A percentile compares a stretch with the other conserved stretches of the same genome.
phyloP scores from a whole-genome alignment of 2,113 vertebrate genomes.

The Hemibagrus wyckioides region DNA sequence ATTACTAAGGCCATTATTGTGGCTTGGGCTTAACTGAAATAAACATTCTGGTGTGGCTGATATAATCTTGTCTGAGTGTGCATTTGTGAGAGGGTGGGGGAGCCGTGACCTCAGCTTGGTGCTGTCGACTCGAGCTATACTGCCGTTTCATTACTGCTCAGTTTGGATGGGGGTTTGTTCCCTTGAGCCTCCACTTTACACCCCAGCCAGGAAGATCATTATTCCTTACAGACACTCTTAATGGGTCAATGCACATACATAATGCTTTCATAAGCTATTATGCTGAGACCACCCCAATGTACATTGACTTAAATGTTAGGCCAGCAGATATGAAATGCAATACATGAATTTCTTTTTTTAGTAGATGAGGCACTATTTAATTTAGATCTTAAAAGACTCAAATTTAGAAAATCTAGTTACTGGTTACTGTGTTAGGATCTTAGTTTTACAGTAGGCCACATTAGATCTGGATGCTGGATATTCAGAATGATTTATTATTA shows the following conservation, averaged over 20 bases:
- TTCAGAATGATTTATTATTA: neutral
- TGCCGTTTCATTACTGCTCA: constrained; percentile 7
- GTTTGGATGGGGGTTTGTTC: constrained; percentile 41
- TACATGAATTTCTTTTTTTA: neutral
- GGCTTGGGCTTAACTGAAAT: constrained; percentile 13
- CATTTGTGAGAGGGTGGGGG: constrained; percentile 23
- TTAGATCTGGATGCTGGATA: neutral
- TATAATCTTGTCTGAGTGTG: constrained; percentile 39
- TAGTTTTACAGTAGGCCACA: neutral
- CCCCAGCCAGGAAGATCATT: constrained; percentile 61
- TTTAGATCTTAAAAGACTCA: neutral
- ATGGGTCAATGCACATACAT: constrained; percentile 57
- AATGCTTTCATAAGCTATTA: constrained; percentile 56
- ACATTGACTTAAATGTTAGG: constrained; percentile 43
- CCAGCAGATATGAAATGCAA: neutral
- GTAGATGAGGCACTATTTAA: neutral
- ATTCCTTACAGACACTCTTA: constrained; percentile 61
- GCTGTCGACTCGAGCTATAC: constrained; percentile 6
- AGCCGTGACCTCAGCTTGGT: constrained; percentile 21
- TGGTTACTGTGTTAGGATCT: neutral
- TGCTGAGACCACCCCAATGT: constrained; percentile 32
- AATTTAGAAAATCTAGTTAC: neutral
- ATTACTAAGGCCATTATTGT: neutral
- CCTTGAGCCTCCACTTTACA: constrained; percentile 31
- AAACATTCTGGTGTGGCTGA: constrained; percentile 25